Conservation (phyloP, 2,113 vertebrate genomes). For the Sturnus vulgaris region DNA sequence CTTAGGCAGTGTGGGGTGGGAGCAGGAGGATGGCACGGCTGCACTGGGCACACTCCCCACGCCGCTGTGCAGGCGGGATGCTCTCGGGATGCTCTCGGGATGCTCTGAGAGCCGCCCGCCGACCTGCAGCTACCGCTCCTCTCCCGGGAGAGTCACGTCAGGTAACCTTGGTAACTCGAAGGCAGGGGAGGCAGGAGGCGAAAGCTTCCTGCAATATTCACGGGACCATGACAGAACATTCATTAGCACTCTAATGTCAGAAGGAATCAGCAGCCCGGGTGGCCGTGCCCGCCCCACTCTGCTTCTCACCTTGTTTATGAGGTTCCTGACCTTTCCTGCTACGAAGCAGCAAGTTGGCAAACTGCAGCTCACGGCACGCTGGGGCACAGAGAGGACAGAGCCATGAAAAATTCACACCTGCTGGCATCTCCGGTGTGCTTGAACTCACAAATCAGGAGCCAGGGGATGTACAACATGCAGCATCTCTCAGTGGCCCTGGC, state of each 20-base stretch:
- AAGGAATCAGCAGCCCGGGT: constrained; percentile 18
- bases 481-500: accelerated
- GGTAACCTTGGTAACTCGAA: constrained; percentile 68
- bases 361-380: background rate
- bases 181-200: background rate
- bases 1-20: background rate
- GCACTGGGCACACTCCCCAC: background rate
- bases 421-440: background rate
- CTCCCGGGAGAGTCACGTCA: constrained; percentile 22
- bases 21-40: accelerated
- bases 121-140: constrained; percentile 13
- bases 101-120: background rate
- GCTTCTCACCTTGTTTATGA: constrained; percentile 58
- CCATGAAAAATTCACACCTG: background rate
- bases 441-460: accelerated
- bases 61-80: background rate
- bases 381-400: background rate
- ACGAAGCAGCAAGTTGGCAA: background rate
- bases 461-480: background rate
- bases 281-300: background rate
- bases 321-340: constrained; percentile 59
- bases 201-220: constrained; percentile 59
- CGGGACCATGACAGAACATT: constrained; percentile 63
- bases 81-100: background rate
- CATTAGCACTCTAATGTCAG: constrained; percentile 57